Conservation (phyloP, 2,113 vertebrate genomes). For the Bubo blakistoni region DNA sequence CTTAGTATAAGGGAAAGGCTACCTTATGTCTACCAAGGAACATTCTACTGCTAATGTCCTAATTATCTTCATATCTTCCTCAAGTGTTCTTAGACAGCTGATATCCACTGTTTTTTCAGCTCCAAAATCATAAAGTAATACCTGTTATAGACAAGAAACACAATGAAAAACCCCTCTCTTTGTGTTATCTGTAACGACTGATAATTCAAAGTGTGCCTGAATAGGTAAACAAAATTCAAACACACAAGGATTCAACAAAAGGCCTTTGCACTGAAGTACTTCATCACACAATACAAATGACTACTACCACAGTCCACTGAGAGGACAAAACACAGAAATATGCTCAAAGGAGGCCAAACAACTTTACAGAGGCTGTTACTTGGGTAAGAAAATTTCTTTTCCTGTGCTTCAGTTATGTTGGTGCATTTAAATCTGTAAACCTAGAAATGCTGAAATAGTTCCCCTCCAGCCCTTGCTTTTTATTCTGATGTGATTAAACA, state of each 20-base stretch:
- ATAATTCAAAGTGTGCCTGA: neutral
- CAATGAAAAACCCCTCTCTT: neutral
- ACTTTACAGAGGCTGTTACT: neutral
- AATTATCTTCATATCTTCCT: constrained; percentile 66
- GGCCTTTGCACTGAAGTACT: neutral
- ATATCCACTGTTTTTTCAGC: constrained; percentile 72
- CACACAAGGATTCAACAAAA: neutral
- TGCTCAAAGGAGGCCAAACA: neutral
- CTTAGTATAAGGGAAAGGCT: neutral
- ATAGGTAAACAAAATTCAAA: neutral
- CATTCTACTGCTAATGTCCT: constrained; percentile 81
- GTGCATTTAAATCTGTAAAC: neutral
- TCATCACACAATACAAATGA: neutral
- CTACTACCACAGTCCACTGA: rapidly evolving
- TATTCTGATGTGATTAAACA: neutral
- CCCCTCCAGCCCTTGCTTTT: neutral
- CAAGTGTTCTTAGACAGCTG: constrained; percentile 76
- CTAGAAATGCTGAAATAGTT: neutral
- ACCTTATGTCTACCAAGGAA: constrained; percentile 86
- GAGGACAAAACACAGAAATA: neutral
- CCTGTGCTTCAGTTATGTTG: neutral
- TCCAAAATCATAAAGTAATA: constrained; percentile 87
- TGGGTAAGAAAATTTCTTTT: neutral
- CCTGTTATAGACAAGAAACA: constrained; percentile 70
- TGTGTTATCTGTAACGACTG: neutral